Base-by-base conservation (phyloP, 2,888 invertebrate species). In the Rhagonycha lutea region DNA sequence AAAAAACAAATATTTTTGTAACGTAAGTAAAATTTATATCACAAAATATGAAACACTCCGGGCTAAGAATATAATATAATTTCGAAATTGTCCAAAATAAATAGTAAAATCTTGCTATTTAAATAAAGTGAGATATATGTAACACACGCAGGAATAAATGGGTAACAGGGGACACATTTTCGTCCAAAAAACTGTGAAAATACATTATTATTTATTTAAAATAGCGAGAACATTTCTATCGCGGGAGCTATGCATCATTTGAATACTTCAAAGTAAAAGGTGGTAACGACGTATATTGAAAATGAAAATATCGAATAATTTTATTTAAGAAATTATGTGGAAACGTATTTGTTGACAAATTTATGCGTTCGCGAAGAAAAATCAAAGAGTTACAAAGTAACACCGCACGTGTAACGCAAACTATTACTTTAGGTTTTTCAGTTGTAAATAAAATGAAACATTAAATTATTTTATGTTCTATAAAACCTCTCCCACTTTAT, bases 181-280 rank as follows among this genome's bases (percentile, higher is more conserved):
- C 77, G 69, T 32, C 72, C 24, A 71, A 77, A 77, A 76, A 77
- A 74, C 74, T 69, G 73, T 61, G 77, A 74, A 77, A 77, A 77
- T 74, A 77, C 77, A 74, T 77, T 77, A 74, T 74, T 77, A 74
- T 77, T 74, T 77, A 77, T 77, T 77, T 72, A 77, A 74, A 74
- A 74, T 63, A 74, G 74, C 69, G 69, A 73, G 71, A 72, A 76
- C 47, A 63, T 47, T 62, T 67, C 32, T 70, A 69, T 69, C 74
- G 47, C 68, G 77, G 77, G 77, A 74, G 62, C 71, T 69, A 74
- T 77, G 61, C 72, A 74, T 77, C 77, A 77, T 74, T 77, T 77
- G 72, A 74, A 74, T 74, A 77, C 77, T 69, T 69, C 72, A 69
- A 69, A 72, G 67, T 26, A 47, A 67, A 61, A 76, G 28, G 69